These are phyloP conservation scores for Pristionchus japonicus DNA, from an alignment of 2,888 invertebrate species.

Conservation along the genomic window DNA sequence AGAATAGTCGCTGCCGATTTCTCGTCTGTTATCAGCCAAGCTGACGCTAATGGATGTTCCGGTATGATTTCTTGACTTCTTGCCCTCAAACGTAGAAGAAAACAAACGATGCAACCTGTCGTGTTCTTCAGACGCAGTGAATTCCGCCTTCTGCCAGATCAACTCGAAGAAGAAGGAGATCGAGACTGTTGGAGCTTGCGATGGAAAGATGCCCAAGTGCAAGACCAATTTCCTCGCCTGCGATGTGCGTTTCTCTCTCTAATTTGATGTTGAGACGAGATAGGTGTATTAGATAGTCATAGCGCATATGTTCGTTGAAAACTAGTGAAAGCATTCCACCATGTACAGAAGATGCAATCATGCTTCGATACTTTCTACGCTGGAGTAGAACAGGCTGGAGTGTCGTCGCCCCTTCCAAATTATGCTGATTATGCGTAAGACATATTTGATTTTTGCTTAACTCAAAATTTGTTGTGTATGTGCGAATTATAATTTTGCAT, in stretches of 20 bases:
- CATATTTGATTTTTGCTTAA: not conserved
- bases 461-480: not conserved
- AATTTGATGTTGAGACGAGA: too few relatives aligned
- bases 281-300: too few relatives aligned
- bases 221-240: not conserved
- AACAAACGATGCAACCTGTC: too few relatives aligned
- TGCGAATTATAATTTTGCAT: not conserved
- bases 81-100: too few relatives aligned
- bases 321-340: too few relatives aligned
- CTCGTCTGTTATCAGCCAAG: not conserved
- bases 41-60: not conserved
- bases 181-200: constrained; percentile 8
- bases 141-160: not conserved
- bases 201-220: constrained; percentile 14
- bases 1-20: not conserved
- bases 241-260: not conserved
- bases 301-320: too few relatives aligned
- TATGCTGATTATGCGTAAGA: not conserved
- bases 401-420: not conserved
- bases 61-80: not conserved
- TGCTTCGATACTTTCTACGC: constrained; percentile 10
- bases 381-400: not conserved
- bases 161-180: not conserved
- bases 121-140: not conserved
- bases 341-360: not conserved